Percentiles rank a stretch among this genome's conserved stretches.
These are phyloP conservation scores for Drosophila bunnanda DNA, from an alignment of 2,888 invertebrate species.

Conservation along the genomic window DNA sequence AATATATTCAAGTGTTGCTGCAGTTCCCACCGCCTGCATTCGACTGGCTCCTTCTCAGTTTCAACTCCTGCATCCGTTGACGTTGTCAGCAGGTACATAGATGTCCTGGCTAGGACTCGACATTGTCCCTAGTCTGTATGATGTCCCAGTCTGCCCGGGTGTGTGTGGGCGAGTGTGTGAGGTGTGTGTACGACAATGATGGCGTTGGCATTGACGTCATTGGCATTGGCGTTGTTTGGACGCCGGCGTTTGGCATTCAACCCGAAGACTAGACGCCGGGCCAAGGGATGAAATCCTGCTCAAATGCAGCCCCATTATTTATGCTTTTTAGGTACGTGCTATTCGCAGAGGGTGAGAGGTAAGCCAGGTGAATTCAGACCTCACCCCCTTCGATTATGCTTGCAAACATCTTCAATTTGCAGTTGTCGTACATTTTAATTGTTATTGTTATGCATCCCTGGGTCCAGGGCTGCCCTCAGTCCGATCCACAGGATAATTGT, in stretches of 20 bases:
- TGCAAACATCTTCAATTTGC: slow-evolving; percentile 76
- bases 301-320: slow-evolving; percentile 66
- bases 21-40: slow-evolving; percentile 11
- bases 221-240: slow-evolving; percentile 65
- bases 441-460: slow-evolving; percentile 75
- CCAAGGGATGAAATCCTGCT: slow-evolving; percentile 22
- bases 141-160: slow-evolving; percentile 23
- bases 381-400: slow-evolving; percentile 33
- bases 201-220: slow-evolving; percentile 75
- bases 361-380: slow-evolving; percentile 20
- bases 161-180: slow-evolving; percentile 1
- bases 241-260: slow-evolving; percentile 72
- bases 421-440: slow-evolving; percentile 80
- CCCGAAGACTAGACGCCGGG: slow-evolving; percentile 37
- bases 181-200: slow-evolving; percentile 63
- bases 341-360: slow-evolving; percentile 3
- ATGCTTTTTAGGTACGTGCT: slow-evolving; percentile 73
- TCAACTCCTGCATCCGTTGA: slow-evolving; percentile 12
- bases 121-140: slow-evolving; percentile 46
- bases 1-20: slow-evolving; percentile 11
- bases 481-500: slow-evolving; percentile 58
- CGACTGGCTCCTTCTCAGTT: slow-evolving; percentile 4
- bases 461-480: slow-evolving; percentile 22
- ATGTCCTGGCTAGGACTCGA: slow-evolving; percentile 47
- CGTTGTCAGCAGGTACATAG: slow-evolving; percentile 44